Conservation (phyloP, 2,113 vertebrate species). For the Coptodon bakossiorum region DNA sequence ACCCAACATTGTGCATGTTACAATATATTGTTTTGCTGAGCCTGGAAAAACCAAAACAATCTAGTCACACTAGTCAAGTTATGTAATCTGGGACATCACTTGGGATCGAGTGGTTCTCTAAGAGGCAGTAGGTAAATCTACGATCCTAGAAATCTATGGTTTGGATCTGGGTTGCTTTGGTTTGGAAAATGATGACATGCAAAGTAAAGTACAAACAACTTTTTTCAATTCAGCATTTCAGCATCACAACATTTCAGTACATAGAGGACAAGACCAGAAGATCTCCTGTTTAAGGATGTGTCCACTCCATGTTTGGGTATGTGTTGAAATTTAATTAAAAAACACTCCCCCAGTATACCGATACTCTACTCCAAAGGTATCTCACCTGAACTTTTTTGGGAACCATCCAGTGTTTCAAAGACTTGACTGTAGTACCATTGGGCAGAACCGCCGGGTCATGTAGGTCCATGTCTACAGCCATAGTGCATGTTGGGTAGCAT, state of each 20-base stretch:
- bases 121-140: background rate
- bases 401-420: conserved; percentile 84
- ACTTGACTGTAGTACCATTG: conserved; percentile 75
- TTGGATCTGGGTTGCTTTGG: background rate
- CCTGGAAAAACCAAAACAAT: background rate
- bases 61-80: background rate
- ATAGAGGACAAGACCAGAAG: background rate
- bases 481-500: conserved; percentile 80
- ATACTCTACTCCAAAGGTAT: background rate
- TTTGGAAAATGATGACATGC: background rate
- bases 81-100: background rate
- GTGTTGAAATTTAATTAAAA: background rate
- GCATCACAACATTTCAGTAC: background rate
- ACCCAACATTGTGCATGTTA: background rate
- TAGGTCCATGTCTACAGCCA: conserved; percentile 68
- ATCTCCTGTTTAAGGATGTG: background rate
- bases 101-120: background rate
- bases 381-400: conserved; percentile 84
- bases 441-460: conserved; percentile 84
- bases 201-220: background rate
- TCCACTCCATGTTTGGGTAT: background rate
- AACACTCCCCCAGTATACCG: background rate
- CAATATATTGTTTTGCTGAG: background rate
- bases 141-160: background rate
- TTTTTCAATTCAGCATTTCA: fast-evolving